These are phyloP conservation scores for Choloepus didactylus DNA, from an alignment of 2,797 vertebrate genomes.

Conservation along the genomic window DNA sequence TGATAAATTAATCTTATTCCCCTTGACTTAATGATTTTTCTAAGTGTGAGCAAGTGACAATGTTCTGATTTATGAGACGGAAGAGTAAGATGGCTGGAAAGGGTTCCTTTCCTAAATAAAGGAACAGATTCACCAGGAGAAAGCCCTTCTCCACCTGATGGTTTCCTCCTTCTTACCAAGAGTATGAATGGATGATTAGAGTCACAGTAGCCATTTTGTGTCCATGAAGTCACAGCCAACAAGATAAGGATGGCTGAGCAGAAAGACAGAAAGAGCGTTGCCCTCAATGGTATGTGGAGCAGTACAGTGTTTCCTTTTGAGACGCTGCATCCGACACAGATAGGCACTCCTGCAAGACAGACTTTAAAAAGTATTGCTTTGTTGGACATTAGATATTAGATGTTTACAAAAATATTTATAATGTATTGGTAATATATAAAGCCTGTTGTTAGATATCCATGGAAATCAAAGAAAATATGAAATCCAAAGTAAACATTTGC, in stretches of 20 bases:
- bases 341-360: neutral
- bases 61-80: neutral
- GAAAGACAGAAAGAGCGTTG: neutral
- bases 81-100: neutral
- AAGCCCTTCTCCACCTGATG: neutral
- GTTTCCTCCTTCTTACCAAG: neutral
- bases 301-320: neutral
- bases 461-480: slow-evolving; percentile 7
- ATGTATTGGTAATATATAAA: neutral
- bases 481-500: slow-evolving; percentile 9
- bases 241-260: neutral
- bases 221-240: neutral
- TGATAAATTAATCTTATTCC: neutral
- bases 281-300: neutral
- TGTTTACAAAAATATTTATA: neutral
- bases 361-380: slow-evolving; percentile 2
- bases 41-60: neutral
- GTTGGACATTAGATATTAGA: neutral
- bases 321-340: neutral
- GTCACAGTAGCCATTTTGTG: neutral
- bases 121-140: neutral
- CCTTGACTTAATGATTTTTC: neutral
- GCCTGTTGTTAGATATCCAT: neutral
- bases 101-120: neutral
- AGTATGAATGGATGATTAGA: neutral